Percentiles rank a stretch among this genome's conserved stretches.
These are phyloP conservation scores for Lucilia sericata DNA, from an alignment of 1,140 invertebrate genomes.

Conservation along the genomic window DNA sequence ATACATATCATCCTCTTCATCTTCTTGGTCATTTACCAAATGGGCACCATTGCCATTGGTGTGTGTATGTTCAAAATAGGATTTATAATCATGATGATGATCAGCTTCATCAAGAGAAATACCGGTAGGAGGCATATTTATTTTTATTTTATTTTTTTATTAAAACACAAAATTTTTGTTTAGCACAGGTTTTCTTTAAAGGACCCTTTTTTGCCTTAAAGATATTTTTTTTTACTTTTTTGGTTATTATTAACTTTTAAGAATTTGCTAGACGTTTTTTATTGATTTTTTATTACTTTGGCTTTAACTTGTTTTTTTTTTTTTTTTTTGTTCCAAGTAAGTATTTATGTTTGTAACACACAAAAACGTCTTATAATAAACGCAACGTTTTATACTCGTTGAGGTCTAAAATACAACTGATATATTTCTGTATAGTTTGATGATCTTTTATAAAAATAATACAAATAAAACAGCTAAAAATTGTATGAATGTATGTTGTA, in stretches of 20 bases:
- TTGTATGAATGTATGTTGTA: background rate
- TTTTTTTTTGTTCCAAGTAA: background rate
- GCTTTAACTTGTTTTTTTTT: slow-evolving; percentile 18
- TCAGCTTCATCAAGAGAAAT: slow-evolving; percentile 46
- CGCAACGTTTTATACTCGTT: background rate
- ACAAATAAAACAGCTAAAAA: background rate
- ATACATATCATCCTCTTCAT: slow-evolving; percentile 51
- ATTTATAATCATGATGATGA: slow-evolving; percentile 54
- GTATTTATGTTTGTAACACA: background rate
- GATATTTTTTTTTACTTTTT: background rate
- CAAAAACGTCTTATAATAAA: background rate
- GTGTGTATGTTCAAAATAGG: slow-evolving; percentile 52
- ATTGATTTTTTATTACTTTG: background rate
- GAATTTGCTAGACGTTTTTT: background rate
- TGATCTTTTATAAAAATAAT: slow-evolving; percentile 37
- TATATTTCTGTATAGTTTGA: background rate
- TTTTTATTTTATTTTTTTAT: slow-evolving; percentile 46
- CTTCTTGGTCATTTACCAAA: slow-evolving; percentile 50
- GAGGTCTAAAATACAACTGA: slow-evolving; percentile 35
- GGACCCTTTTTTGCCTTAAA: background rate
- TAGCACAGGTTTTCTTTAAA: slow-evolving; percentile 4
- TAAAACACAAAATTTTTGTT: background rate
- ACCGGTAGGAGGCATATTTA: slow-evolving; percentile 59
- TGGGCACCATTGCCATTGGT: slow-evolving; percentile 49
- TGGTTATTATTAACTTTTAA: background rate